Conservation (phyloP, 2,888 invertebrate genomes). For the Neoitamus cyanurus region DNA sequence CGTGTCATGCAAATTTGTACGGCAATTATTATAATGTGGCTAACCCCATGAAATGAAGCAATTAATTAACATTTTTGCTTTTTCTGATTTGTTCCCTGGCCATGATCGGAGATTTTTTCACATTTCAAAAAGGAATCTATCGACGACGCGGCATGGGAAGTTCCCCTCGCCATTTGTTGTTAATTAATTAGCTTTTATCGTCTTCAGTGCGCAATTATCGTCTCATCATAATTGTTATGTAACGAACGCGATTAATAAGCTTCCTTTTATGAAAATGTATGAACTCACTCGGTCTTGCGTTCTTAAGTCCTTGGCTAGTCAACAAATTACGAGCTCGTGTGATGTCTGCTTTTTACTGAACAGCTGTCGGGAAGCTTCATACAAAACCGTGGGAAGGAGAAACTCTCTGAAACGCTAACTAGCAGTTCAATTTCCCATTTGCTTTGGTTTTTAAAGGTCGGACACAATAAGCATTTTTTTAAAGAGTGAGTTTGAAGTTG, state of each 20-base stretch:
- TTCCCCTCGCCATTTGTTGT: background rate
- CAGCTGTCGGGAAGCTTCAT: background rate
- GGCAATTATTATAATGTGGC: background rate
- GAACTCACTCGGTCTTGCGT: background rate
- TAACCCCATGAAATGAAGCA: background rate
- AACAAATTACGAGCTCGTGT: background rate
- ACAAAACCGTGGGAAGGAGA: background rate
- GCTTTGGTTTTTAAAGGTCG: too few relatives aligned
- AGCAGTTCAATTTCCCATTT: too few relatives aligned
- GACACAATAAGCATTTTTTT: too few relatives aligned
- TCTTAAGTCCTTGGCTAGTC: background rate
- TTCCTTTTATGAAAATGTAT: background rate
- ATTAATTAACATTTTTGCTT: background rate
- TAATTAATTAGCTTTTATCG: background rate
- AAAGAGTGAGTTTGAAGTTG: too few relatives aligned
- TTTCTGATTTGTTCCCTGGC: background rate
- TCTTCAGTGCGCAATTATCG: background rate
- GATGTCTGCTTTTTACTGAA: background rate
- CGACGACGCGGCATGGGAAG: background rate
- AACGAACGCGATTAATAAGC: background rate
- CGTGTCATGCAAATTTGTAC: slow-evolving; percentile 1
- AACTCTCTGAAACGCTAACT: too few relatives aligned
- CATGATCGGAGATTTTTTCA: background rate
- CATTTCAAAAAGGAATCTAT: background rate
- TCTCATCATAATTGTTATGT: background rate